Conservation (phyloP, 2,113 vertebrate genomes). For the Grallaria varia region DNA sequence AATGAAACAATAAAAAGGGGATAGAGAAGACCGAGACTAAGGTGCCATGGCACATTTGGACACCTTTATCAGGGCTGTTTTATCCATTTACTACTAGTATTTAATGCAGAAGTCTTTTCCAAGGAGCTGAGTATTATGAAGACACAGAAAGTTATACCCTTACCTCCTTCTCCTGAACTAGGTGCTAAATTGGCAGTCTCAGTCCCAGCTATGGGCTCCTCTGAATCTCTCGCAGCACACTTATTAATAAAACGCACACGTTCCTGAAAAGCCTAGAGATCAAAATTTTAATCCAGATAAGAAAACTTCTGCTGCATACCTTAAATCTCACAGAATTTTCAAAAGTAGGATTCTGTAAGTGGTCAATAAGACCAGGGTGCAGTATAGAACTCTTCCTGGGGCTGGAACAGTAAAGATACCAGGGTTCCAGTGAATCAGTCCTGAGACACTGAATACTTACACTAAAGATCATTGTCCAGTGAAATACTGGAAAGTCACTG, state of each 20-base stretch:
- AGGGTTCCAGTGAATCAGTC: background rate
- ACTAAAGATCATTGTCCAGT: background rate
- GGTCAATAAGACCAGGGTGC: background rate
- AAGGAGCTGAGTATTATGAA: background rate
- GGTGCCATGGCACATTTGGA: background rate
- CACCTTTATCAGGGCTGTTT: background rate
- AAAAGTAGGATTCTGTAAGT: background rate
- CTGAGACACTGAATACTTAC: background rate
- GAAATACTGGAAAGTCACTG: background rate
- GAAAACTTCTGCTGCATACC: background rate
- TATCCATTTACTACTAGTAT: background rate
- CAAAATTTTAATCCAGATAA: background rate
- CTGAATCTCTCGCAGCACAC: background rate
- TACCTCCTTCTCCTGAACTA: slow-evolving; percentile 29
- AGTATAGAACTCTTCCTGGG: background rate
- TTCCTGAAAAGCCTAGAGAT: slow-evolving; percentile 77
- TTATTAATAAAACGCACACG: slow-evolving; percentile 76
- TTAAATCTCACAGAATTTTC: background rate
- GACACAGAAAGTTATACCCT: background rate
- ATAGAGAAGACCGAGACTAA: background rate
- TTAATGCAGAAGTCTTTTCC: background rate
- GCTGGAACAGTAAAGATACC: background rate
- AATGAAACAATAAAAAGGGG: background rate
- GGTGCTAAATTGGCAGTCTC: background rate
- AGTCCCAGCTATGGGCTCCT: background rate